Conservation (phyloP, 1,140 invertebrate species). For the Pseudomyrmex gracilis region DNA sequence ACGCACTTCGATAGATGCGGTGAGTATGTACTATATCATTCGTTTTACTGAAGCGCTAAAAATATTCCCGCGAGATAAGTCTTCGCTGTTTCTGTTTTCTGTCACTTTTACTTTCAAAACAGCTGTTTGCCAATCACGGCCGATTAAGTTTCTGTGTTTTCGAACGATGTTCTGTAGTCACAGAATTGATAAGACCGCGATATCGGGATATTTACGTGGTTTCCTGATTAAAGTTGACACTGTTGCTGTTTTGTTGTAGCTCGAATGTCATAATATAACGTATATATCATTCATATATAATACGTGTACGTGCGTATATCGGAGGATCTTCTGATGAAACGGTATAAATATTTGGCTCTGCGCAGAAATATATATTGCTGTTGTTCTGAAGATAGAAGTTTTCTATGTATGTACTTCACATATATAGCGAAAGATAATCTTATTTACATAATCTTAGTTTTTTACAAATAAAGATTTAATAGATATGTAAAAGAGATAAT, state of each 20-base stretch:
- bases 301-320: background rate
- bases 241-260: conserved; percentile 41
- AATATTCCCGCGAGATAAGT: background rate
- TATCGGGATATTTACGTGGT: background rate
- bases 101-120: conserved; percentile 57
- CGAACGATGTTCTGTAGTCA: no score
- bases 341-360: background rate
- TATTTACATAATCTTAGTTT: no score
- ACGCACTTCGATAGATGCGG: conserved; percentile 48
- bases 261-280: conserved; percentile 8
- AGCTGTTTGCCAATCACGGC: background rate
- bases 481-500: background rate
- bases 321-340: conserved; percentile 1
- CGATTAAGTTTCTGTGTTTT: background rate
- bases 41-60: background rate
- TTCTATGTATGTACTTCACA: no score
- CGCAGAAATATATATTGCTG: background rate
- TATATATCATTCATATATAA: background rate
- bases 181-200: no score
- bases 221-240: conserved; percentile 27
- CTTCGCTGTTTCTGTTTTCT: background rate
- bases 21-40: conserved; percentile 34
- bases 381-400: background rate
- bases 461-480: background rate
- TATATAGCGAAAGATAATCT: no score